A percentile compares a stretch with the other conserved stretches of the same genome.
Evolutionary conservation across 2,113 vertebrate genomes (phyloP).

Genomic region (Eira barbara): DNA sequence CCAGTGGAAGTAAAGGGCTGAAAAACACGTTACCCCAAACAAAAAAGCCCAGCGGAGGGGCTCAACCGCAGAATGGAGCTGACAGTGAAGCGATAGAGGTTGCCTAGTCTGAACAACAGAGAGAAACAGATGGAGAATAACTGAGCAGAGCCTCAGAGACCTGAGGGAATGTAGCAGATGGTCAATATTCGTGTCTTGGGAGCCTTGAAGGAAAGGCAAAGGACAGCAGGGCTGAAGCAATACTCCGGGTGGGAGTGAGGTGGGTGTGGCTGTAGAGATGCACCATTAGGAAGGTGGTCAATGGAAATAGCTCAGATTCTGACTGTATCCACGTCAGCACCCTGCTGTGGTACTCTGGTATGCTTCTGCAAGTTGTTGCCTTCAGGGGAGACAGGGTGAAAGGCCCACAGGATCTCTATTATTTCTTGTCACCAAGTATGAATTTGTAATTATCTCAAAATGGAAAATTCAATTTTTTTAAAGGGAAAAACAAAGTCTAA

Average conservation of each 20-base stretch:
- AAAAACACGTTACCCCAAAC: neutral
- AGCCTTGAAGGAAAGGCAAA: neutral
- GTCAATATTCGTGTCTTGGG: neutral
- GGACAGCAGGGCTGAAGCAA: neutral
- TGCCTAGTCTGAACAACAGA: too few relatives aligned
- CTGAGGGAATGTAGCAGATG: too few relatives aligned
- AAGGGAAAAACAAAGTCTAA: neutral
- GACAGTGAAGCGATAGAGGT: neutral
- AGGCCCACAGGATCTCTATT: neutral
- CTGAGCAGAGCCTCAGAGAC: neutral
- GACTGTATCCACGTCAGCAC: rapidly evolving
- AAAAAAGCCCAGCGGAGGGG: neutral
- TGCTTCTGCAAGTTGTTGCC: neutral
- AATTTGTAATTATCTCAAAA: neutral
- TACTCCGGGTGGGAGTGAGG: neutral
- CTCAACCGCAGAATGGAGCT: neutral
- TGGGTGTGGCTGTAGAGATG: too few relatives aligned
- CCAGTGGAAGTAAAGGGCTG: neutral
- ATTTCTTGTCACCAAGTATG: neutral
- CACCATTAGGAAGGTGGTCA: rapidly evolving
- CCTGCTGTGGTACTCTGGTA: neutral
- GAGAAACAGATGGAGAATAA: neutral
- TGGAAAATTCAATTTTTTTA: neutral
- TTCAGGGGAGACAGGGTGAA: neutral
- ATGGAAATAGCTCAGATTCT: too few relatives aligned